Evolutionary conservation across 2,888 invertebrate species (phyloP), one percentile per base, ranked within the genome.

Genomic region (Drosophila robusta): DNA sequence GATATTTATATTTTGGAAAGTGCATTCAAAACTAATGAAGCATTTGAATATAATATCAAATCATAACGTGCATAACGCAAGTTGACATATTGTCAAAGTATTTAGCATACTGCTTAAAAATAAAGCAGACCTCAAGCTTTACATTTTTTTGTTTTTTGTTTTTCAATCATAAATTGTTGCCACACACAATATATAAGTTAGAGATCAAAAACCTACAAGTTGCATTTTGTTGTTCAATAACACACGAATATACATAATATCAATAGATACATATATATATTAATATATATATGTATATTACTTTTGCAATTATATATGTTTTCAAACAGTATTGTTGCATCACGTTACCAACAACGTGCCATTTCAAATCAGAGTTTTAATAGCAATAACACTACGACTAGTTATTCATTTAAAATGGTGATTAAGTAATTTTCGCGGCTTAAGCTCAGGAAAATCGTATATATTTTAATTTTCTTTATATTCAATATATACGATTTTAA

Each of bases 361-460:
- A 79, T 79, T 72, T 79, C 46, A 78, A 78, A 78, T 71, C 75
- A 68, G 77, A 70, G 58, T 46, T 63, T 32, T 38, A n/a, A 22
- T 16, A 9, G 1, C 7, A n/a, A 22, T 5, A 38, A 14, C 18
- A 14, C 36, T 11, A 55, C 9, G 14, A 9, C 26, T 54, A 32
- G 22, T 39, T 55, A 4, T 44, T 8, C 29, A 32, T 18, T 49
- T n/a, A 49, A 22, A 14, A 14, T 36, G 71, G 62, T 68, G 68
- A 74, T 70, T 76, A 71, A 76, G 76, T 76, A 71, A 75, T 75
- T 68, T 75, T 75, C 75, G 76, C 75, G 14, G 61, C 58, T 70
- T 49, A 56, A 57, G 29, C 70, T 56, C 34, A 39, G 16, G 42
- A 56, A 57, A 75, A 66, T 78, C 57, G 60, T 56, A 66, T 64